Conservation (phyloP, 2,888 invertebrate genomes). For the Platypus cylindrus region DNA sequence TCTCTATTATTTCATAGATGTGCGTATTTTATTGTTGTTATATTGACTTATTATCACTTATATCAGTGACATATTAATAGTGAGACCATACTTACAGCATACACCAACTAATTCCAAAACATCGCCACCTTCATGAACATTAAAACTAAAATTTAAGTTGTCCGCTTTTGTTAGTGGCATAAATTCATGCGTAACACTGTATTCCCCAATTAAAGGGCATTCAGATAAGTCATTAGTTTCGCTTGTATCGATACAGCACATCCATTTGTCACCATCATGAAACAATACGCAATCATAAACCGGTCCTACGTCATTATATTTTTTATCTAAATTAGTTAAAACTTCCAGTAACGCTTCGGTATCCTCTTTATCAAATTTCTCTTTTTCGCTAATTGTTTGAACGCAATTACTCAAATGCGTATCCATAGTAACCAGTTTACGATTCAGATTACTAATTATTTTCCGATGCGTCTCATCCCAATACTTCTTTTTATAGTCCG, state of each 20-base stretch:
- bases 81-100: constrained; percentile 60
- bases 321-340: constrained; percentile 72
- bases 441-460: constrained; percentile 63
- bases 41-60: neutral
- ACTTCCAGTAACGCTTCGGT: constrained; percentile 75
- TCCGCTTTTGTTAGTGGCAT: constrained; percentile 63
- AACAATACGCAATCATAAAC: constrained; percentile 90
- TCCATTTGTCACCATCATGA: constrained; percentile 85
- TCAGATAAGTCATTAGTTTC: constrained; percentile 69
- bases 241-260: constrained; percentile 73
- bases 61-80: neutral
- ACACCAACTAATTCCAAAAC: constrained; percentile 85
- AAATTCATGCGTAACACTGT: constrained; percentile 65
- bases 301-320: constrained; percentile 75
- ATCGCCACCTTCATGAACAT: constrained; percentile 84
- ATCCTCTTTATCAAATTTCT: constrained; percentile 80
- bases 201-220: constrained; percentile 70
- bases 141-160: constrained; percentile 77
- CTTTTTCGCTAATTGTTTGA: constrained; percentile 37
- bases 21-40: no score
- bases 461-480: constrained; percentile 81
- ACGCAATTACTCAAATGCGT: constrained; percentile 18
- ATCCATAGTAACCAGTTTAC: constrained; percentile 67
- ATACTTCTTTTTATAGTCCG: constrained; percentile 59
- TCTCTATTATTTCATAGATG: no score